Evolutionary conservation across 1,140 invertebrate species (phyloP), one percentile per base, ranked within the genome.

Genomic region (Nephila pilipes): DNA sequence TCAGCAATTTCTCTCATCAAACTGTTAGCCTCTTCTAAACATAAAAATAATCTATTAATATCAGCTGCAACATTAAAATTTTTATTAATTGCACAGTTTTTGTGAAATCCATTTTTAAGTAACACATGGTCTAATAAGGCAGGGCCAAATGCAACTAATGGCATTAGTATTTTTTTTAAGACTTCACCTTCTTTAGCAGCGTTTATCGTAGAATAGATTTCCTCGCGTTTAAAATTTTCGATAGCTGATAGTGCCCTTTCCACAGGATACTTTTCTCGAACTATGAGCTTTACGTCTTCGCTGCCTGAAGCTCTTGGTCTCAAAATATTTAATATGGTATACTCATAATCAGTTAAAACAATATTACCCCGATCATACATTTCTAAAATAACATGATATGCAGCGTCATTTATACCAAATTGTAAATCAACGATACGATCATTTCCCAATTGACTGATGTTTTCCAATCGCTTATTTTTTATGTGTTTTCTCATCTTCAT

Each of bases 401-500:
- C 98, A 36, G 98, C 98, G 96, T 99, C 98, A 1, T 97, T 97
- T 36, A 97, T 97, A 65, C 99, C 99, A 96, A 99, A 99, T 96
- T 99, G 98, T 81, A 99, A 95, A 95, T 99, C 97, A 55, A 99
- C 96, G 88, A 99, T 97, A 95, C 99, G 96, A 95, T 99, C 99
- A 22, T 97, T 96, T 10, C 98, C 98, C 22, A 99, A 94, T 96
- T 99, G 98, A n/a, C 95, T 95, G 0, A 99, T 96, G 80, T 96
- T 97, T 96, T 99, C 99, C 8, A 99, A 95, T 65, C 99, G 96
- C 95, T 99, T 99, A 95, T 99, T 99, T 95, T 98, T 98, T 38
- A 99, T 96, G 96, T 99, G 99, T 96, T 99, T 99, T 92, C 99
- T 96, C 95, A 99, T 96, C 96, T 99, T 99, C 99, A 99, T 99